These are phyloP conservation scores for Cosmia trapezina DNA, from an alignment of 2,888 invertebrate genomes.

Conservation along the genomic window DNA sequence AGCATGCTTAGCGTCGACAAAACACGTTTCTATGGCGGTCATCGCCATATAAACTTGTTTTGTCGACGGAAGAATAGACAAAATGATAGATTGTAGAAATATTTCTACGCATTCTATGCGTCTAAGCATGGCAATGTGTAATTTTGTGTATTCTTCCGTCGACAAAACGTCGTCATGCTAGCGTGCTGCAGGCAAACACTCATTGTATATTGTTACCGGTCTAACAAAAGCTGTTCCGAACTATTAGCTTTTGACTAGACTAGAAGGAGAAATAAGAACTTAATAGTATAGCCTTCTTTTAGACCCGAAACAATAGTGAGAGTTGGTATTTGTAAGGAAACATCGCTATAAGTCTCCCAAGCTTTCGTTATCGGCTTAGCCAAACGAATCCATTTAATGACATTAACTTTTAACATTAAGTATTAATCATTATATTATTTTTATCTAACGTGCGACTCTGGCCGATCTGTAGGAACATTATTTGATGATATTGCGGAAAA, in stretches of 20 bases:
- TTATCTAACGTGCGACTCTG: slow-evolving; percentile 59
- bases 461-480: neutral
- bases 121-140: no score
- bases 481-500: neutral
- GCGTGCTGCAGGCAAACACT: neutral
- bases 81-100: no score
- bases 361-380: slow-evolving; percentile 53
- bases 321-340: slow-evolving; percentile 1
- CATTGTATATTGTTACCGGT: slow-evolving; percentile 1
- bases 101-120: no score
- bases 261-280: neutral
- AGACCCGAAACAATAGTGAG: neutral
- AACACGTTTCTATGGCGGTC: no score
- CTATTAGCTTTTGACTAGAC: no score
- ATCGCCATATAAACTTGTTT: no score
- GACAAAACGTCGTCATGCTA: no score
- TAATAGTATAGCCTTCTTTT: neutral
- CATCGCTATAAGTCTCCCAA: slow-evolving; percentile 39
- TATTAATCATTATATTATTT: slow-evolving; percentile 62
- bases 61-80: no score
- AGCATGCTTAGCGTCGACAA: no score
- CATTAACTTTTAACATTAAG: slow-evolving; percentile 60
- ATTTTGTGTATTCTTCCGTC: no score
- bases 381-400: slow-evolving; percentile 58
- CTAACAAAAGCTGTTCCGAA: neutral